A percentile compares a stretch with the other conserved stretches of the same genome.
Evolutionary conservation across 2,888 invertebrate genomes (phyloP).

Genomic region (Xanthia togata): DNA sequence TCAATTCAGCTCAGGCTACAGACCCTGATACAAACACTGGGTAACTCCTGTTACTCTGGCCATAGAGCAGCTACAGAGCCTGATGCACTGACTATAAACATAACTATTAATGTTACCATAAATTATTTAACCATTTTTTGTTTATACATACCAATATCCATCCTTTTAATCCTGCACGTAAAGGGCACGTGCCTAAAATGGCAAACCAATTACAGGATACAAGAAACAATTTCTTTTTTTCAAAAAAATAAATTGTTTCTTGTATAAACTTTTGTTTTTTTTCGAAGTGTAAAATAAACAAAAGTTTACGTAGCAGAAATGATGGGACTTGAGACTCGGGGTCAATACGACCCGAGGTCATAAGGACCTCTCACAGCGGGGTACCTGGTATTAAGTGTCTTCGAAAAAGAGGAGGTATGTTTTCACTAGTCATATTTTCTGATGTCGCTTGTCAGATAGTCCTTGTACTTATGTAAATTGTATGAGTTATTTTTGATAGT

Average conservation of each 20-base stretch:
- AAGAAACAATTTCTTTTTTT: conserved; percentile 18
- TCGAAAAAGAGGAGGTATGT: conserved; percentile 37
- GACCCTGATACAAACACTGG: not conserved
- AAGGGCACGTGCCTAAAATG: conserved; percentile 42
- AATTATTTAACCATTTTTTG: conserved; percentile 5
- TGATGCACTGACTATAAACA: not conserved
- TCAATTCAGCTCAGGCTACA: not conserved
- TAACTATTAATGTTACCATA: not conserved
- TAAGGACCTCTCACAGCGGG: conserved; percentile 58
- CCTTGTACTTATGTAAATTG: conserved; percentile 37
- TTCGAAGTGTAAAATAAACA: conserved; percentile 48
- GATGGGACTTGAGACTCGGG: conserved; percentile 33
- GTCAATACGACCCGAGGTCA: conserved; percentile 59
- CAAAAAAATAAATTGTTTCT: no score
- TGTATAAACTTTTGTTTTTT: no score
- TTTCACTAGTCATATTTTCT: conserved; percentile 21
- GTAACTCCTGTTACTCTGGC: no score
- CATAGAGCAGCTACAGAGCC: not conserved
- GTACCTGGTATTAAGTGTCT: conserved; percentile 48
- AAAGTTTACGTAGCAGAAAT: conserved; percentile 36
- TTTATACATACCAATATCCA: conserved; percentile 20
- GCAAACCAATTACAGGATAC: conserved; percentile 28
- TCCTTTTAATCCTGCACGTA: not conserved
- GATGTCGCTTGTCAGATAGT: conserved; percentile 15
- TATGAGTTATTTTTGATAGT: conserved; percentile 21